These are phyloP conservation scores for Hiodon tergisus DNA, from an alignment of 2,113 vertebrate species.

Conservation along the genomic window DNA sequence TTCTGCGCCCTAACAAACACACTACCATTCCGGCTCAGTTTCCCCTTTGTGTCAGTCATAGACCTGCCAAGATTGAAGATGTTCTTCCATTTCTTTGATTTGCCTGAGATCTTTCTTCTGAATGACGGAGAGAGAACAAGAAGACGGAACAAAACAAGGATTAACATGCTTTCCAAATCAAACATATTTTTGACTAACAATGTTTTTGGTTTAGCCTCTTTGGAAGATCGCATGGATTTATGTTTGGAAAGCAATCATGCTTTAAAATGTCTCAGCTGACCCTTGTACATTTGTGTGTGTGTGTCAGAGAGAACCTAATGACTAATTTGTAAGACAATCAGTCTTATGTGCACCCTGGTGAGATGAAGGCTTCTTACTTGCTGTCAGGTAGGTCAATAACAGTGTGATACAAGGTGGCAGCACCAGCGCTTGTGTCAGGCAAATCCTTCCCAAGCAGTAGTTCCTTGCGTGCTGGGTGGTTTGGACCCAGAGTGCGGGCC, in stretches of 20 bases:
- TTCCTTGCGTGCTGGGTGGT: slow-evolving; percentile 81
- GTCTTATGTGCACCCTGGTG: neutral
- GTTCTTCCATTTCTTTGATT: slow-evolving; percentile 96
- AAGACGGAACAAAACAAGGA: no score
- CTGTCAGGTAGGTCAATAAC: slow-evolving; percentile 88
- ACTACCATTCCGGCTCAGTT: slow-evolving; percentile 91
- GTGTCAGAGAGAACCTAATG: no score
- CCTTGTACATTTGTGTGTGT: neutral
- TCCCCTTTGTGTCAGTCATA: slow-evolving; percentile 84
- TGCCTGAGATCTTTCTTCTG: slow-evolving; percentile 90
- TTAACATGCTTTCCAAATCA: no score
- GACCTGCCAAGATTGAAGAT: slow-evolving; percentile 93
- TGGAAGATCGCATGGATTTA: no score
- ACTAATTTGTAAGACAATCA: neutral
- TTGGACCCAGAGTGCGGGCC: slow-evolving; percentile 78
- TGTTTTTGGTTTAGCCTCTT: no score
- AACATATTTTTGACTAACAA: no score
- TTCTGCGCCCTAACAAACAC: slow-evolving; percentile 88
- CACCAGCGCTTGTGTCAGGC: slow-evolving; percentile 79
- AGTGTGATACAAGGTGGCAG: slow-evolving; percentile 81
- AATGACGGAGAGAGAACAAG: slow-evolving; percentile 24
- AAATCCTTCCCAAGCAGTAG: slow-evolving; percentile 83
- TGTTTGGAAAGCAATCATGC: no score
- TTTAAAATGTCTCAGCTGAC: no score
- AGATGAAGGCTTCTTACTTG: slow-evolving; percentile 66